Evolutionary conservation across 2,797 vertebrate species (phyloP).

Genomic region (Botia almorhae): DNA sequence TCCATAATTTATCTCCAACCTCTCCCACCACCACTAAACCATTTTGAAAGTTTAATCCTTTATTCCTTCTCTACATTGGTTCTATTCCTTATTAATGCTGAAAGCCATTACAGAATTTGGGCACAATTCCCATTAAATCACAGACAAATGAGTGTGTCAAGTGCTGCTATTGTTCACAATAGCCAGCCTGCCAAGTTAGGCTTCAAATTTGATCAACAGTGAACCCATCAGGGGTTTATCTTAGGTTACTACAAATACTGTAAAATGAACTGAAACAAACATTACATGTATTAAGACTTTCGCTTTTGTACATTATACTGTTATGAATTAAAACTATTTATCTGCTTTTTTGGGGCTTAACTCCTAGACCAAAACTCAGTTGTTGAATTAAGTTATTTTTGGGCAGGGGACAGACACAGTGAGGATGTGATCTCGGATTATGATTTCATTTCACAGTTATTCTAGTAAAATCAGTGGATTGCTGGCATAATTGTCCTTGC

Average conservation of each 20-base stretch:
- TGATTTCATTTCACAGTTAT: conserved; percentile 56
- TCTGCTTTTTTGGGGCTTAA: background rate
- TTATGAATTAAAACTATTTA: too few relatives aligned
- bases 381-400: conserved; percentile 52
- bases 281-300: background rate
- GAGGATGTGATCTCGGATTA: conserved; percentile 42
- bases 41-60: too few relatives aligned
- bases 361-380: background rate
- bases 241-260: conserved; percentile 26
- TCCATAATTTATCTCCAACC: too few relatives aligned
- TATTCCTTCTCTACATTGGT: background rate
- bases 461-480: conserved; percentile 49
- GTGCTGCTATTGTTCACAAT: conserved; percentile 31
- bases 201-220: background rate
- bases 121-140: conserved; percentile 24
- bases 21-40: too few relatives aligned
- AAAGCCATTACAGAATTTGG: background rate
- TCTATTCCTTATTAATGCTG: background rate
- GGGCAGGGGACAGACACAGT: conserved; percentile 40
- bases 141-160: conserved; percentile 38
- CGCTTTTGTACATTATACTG: background rate
- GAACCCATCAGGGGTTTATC: conserved; percentile 11
- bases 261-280: background rate
- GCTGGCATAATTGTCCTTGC: conserved; percentile 68
- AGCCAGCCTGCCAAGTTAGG: conserved; percentile 18